These are phyloP conservation scores for Atta texana DNA, from an alignment of 1,140 invertebrate genomes.

Conservation along the genomic window DNA sequence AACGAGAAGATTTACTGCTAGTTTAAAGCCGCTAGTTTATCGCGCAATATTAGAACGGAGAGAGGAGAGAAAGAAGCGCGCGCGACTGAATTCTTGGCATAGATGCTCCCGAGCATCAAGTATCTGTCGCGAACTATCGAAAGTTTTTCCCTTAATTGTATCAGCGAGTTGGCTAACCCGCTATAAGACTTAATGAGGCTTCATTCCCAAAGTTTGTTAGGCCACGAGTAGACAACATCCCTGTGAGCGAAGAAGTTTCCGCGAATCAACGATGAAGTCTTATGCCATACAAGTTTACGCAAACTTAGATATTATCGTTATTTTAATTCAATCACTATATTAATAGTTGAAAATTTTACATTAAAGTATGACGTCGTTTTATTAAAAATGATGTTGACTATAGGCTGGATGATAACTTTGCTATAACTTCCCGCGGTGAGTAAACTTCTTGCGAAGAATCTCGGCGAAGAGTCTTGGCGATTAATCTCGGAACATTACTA, in stretches of 20 bases:
- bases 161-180: constrained; percentile 1
- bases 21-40: not conserved
- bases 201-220: constrained; percentile 37
- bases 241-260: constrained; percentile 36
- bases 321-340: constrained; percentile 30
- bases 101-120: not conserved
- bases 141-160: constrained; percentile 28
- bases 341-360: constrained; percentile 15
- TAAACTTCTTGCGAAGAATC: not conserved
- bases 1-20: constrained; percentile 1
- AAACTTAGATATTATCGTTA: constrained; percentile 35
- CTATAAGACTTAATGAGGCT: constrained; percentile 34
- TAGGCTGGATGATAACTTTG: not conserved
- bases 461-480: not conserved
- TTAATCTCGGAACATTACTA: constrained; percentile 22
- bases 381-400: not conserved
- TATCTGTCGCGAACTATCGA: not conserved
- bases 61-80: not conserved
- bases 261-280: not conserved
- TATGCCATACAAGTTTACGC: not conserved
- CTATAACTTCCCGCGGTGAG: constrained; percentile 7
- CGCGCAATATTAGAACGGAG: not conserved
- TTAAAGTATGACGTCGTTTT: constrained; percentile 2
- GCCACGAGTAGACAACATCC: not conserved
- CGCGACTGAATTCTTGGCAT: not conserved